A percentile compares a stretch with the other conserved stretches of the same genome.
Evolutionary conservation across 2,113 vertebrate genomes (phyloP).

Genomic region (Barbus barbus): DNA sequence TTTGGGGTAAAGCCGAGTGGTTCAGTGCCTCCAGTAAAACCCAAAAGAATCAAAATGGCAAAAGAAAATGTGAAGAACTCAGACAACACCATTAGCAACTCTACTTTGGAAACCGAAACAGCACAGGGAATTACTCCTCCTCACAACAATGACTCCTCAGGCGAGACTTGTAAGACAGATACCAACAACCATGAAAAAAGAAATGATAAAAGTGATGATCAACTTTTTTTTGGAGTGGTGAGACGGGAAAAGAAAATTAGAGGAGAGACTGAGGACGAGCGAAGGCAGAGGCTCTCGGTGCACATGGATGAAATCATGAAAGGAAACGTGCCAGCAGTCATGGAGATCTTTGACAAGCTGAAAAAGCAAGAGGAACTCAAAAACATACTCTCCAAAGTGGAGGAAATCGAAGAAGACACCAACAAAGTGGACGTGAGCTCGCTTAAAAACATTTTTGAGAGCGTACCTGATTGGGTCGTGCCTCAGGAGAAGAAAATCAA

Average conservation of each 20-base stretch:
- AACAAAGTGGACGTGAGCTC: conserved; percentile 77
- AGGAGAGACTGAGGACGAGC: conserved; percentile 82
- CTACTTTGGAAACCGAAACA: background rate
- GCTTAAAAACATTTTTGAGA: conserved; percentile 83
- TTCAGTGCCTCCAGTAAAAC: conserved; percentile 66
- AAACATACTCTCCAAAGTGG: conserved; percentile 81
- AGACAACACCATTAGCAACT: conserved; percentile 19
- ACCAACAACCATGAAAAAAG: conserved; percentile 29
- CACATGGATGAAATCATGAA: conserved; percentile 90
- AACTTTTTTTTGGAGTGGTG: conserved; percentile 64
- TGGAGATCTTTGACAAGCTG: conserved; percentile 84
- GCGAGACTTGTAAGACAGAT: background rate
- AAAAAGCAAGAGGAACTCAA: conserved; percentile 84
- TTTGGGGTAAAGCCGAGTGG: conserved; percentile 61
- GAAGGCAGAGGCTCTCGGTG: conserved; percentile 82
- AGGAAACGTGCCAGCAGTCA: conserved; percentile 79
- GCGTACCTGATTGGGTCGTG: conserved; percentile 80
- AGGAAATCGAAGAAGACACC: conserved; percentile 85
- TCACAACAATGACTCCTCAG: background rate
- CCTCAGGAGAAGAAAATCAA: conserved; percentile 55
- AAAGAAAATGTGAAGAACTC: conserved; percentile 38
- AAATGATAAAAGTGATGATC: background rate
- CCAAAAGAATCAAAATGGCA: conserved; percentile 69
- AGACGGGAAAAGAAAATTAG: conserved; percentile 78
- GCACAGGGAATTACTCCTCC: conserved; percentile 12